Evolutionary conservation across 2,888 invertebrate genomes (phyloP).

Genomic region (Xestoiulus laeticollis): DNA sequence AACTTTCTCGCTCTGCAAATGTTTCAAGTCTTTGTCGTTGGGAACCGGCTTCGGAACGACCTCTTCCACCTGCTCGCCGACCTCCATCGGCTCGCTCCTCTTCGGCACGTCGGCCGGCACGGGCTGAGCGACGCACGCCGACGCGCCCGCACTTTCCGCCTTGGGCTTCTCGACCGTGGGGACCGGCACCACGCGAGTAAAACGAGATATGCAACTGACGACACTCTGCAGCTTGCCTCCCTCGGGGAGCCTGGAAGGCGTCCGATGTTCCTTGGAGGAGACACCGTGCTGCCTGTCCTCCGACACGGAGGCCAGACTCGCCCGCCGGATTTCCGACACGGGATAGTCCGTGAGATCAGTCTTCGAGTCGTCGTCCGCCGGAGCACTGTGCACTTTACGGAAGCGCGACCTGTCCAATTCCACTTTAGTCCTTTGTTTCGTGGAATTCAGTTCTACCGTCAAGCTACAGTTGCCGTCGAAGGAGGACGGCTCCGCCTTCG

Average conservation of each 20-base stretch:
- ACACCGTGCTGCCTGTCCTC: constrained; percentile 17
- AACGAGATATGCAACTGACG: constrained; percentile 48
- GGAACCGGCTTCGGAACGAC: constrained; percentile 4
- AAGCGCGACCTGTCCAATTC: constrained; percentile 56
- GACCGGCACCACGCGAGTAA: background rate
- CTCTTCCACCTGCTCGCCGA: constrained; percentile 51
- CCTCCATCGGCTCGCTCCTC: constrained; percentile 46
- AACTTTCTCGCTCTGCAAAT: constrained; percentile 62
- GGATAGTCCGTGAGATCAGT: constrained; percentile 49
- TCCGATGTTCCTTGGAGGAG: constrained; percentile 37
- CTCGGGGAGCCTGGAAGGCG: constrained; percentile 47
- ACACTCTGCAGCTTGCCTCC: constrained; percentile 52
- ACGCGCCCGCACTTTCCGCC: background rate
- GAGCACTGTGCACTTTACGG: constrained; percentile 53
- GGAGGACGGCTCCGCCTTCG: constrained; percentile 28
- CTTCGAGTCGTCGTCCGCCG: constrained; percentile 51
- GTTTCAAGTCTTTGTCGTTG: constrained; percentile 51
- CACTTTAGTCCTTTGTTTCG: constrained; percentile 53
- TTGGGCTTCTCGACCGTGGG: background rate
- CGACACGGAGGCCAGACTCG: background rate
- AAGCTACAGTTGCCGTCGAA: constrained; percentile 13
- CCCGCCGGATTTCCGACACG: background rate
- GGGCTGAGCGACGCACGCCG: background rate
- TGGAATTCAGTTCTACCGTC: background rate
- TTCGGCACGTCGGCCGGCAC: background rate